Base-by-base conservation (phyloP, 2,797 vertebrate species). In the Pseudochirops corinnae region DNA sequence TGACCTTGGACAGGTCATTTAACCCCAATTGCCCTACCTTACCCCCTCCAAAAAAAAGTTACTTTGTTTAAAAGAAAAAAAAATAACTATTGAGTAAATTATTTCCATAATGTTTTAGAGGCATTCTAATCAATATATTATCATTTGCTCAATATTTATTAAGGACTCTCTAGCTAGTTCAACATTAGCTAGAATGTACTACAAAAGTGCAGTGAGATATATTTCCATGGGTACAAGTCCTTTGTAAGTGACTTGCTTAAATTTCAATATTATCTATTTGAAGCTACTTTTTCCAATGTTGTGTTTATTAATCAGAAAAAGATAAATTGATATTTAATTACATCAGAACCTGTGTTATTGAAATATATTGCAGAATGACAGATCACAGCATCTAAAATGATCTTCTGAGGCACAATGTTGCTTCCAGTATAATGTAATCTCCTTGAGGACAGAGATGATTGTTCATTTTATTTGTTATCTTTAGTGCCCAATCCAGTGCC, bases 221-320 rank as follows among this genome's bases (percentile, higher is more conserved):
- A 50, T 87, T 87, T 9, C 74, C 74, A 46, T 39, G 39, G 24
- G 46, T 3, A 50, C 9, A 39, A 82, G 9, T 39, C 18, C n/a
- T 46, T 46, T 50, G 39, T 87, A 26, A 87, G 74, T 26, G 3
- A 26, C 39, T 87, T 87, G 39, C 74, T 87, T 46, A 87, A 87
- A 87, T 10, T 50, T 87, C 39, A 87, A 0, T 50, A 50, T 87
- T 26, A 24, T 50, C 74, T 87, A 87, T 21, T 50, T 87, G 3
- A 87, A 50, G 39, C 9, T 93, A 12, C 56, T 33, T 94, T 96
- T 67, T 95, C 50, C 91, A 90, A 92, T 94, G 90, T 29, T 56
- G 52, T 33, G 12, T 46, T 87, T 93, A 93, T 46, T 94, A 91
- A 97, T 94, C 58, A 93, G 50, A 96, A 97, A 94, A 18, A 55